Evolutionary conservation across 2,888 invertebrate genomes (phyloP).

Genomic region (Malacosoma neustria): DNA sequence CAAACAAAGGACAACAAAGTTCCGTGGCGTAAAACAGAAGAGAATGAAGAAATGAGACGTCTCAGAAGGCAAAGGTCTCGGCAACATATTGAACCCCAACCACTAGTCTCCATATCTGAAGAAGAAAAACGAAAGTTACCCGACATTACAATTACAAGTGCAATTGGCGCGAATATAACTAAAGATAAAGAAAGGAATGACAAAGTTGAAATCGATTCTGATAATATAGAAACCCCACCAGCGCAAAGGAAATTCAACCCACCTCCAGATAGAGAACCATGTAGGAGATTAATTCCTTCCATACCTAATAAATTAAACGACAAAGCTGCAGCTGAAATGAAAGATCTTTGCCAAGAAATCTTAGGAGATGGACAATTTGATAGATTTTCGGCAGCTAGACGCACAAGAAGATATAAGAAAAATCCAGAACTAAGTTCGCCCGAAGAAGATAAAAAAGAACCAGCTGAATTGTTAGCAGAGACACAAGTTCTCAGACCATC

Average conservation of each 20-base stretch:
- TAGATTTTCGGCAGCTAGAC: slow-evolving; percentile 85
- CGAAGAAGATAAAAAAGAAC: slow-evolving; percentile 70
- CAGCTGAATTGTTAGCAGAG: slow-evolving; percentile 66
- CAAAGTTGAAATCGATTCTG: slow-evolving; percentile 89
- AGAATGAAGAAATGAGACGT: slow-evolving; percentile 78
- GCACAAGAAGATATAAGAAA: slow-evolving; percentile 87
- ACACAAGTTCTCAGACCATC: slow-evolving; percentile 68
- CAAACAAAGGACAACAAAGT: slow-evolving; percentile 84
- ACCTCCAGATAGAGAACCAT: slow-evolving; percentile 76
- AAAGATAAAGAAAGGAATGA: slow-evolving; percentile 51
- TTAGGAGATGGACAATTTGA: slow-evolving; percentile 88
- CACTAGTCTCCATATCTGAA: slow-evolving; percentile 76
- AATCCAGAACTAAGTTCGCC: slow-evolving; percentile 75
- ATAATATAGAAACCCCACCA: slow-evolving; percentile 93
- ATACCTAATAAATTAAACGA: slow-evolving; percentile 33
- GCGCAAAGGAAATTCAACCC: slow-evolving; percentile 82
- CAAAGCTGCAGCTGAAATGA: slow-evolving; percentile 53
- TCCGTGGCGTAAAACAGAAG: slow-evolving; percentile 84
- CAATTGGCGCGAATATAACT: slow-evolving; percentile 25
- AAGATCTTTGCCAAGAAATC: slow-evolving; percentile 65
- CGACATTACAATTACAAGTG: slow-evolving; percentile 51
- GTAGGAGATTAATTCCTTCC: slow-evolving; percentile 66
- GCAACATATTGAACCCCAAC: slow-evolving; percentile 53
- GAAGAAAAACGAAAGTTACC: slow-evolving; percentile 76
- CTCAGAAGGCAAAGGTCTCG: slow-evolving; percentile 74